phyloP scores from a whole-genome alignment of 2,888 invertebrate species.

The Daptonema setosum region DNA sequence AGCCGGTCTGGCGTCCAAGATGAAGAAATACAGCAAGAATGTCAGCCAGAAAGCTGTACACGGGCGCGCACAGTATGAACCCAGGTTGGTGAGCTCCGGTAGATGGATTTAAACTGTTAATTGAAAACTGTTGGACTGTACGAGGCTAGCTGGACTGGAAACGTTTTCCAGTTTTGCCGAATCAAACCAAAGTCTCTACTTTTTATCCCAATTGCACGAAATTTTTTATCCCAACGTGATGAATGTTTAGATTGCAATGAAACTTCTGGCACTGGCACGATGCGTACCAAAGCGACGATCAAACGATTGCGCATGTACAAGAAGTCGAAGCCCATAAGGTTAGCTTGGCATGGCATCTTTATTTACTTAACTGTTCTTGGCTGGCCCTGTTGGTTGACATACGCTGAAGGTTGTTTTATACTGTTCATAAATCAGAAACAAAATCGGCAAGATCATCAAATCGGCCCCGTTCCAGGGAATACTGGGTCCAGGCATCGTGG shows the following conservation, averaged over 20 bases:
- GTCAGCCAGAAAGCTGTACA: constrained; percentile 39
- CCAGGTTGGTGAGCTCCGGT: constrained; percentile 53
- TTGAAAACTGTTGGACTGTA: too few relatives aligned
- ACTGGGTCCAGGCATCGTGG: constrained; percentile 63
- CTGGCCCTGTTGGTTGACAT: too few relatives aligned
- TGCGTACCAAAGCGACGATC: constrained; percentile 75
- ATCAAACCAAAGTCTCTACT: too few relatives aligned
- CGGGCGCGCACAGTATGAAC: constrained; percentile 77
- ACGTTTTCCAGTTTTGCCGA: too few relatives aligned
- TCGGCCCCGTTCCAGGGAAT: constrained; percentile 87
- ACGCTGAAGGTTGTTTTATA: too few relatives aligned
- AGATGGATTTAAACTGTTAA: too few relatives aligned
- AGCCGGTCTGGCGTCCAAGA: constrained; percentile 5
- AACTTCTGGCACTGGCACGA: constrained; percentile 63
- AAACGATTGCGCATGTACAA: constrained; percentile 92
- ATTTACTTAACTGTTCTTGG: too few relatives aligned
- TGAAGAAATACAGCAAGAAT: constrained; percentile 2
- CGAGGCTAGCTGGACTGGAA: too few relatives aligned
- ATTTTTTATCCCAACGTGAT: too few relatives aligned
- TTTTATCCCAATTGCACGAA: too few relatives aligned
- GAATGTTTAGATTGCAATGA: constrained; percentile 37
- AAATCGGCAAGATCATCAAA: constrained; percentile 58
- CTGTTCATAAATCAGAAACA: too few relatives aligned
- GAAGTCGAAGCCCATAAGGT: constrained; percentile 78
- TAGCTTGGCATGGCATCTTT: too few relatives aligned